A percentile compares a stretch with the other conserved stretches of the same genome.
Conservation (phyloP, 2,113 vertebrate species). For the Bombycilla garrulus region DNA sequence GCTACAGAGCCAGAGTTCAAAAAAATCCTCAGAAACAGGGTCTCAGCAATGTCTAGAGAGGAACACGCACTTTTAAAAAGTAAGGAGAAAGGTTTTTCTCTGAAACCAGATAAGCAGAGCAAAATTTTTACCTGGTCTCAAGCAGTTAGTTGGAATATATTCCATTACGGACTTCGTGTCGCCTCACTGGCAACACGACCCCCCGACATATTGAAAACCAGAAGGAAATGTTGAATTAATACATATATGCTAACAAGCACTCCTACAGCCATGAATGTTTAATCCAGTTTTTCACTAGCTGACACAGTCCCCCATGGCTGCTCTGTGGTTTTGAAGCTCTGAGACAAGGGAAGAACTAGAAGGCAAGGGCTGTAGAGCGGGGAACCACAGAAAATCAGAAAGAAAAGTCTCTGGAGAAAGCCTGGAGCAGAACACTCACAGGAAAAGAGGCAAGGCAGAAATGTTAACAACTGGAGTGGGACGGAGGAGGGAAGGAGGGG, state of each 20-base stretch:
- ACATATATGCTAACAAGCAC: slow-evolving; percentile 36
- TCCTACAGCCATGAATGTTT: slow-evolving; percentile 11
- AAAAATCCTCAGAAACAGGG: background rate
- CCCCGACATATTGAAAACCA: slow-evolving; percentile 20
- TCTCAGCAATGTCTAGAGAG: background rate
- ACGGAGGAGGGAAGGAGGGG: background rate
- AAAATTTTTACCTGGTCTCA: background rate
- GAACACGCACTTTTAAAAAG: background rate
- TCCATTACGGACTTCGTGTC: background rate
- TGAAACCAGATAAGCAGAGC: background rate
- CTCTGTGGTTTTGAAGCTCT: background rate
- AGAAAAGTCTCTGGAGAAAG: background rate
- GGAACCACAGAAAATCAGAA: background rate
- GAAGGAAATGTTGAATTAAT: slow-evolving; percentile 50
- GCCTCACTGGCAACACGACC: slow-evolving; percentile 2
- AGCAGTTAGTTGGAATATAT: background rate
- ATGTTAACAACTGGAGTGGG: background rate
- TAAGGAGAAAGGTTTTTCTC: background rate
- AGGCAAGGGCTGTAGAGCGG: background rate
- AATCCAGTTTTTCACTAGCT: slow-evolving; percentile 20
- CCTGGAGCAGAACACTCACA: background rate
- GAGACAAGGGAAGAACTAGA: background rate
- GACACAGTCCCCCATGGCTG: background rate
- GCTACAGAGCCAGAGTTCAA: background rate
- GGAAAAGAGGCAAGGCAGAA: background rate